Conservation (phyloP, 2,797 vertebrate species). For the Propithecus deckenii region DNA sequence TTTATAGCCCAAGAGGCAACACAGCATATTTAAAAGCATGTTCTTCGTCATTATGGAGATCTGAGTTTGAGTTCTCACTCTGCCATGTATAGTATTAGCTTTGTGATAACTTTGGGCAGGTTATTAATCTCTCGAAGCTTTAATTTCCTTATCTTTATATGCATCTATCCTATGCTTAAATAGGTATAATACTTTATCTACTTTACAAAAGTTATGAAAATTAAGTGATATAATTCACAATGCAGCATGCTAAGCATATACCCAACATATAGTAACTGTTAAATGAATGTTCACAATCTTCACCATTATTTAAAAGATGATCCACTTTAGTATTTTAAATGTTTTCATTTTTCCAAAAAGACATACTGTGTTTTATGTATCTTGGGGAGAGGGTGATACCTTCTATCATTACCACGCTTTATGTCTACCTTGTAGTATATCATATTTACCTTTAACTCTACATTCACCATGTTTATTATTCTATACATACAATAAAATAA, state of each 20-base stretch:
- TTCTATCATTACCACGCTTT: conserved; percentile 28
- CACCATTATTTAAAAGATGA: not conserved
- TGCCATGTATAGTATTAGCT: not conserved
- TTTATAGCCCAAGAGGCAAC: conserved; percentile 14
- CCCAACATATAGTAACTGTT: not conserved
- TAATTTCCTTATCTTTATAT: not conserved
- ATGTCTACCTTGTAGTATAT: not conserved
- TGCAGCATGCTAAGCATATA: not conserved
- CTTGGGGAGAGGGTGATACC: not conserved
- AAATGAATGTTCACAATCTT: conserved; percentile 20
- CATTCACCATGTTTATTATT: conserved; percentile 32
- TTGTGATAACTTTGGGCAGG: not conserved
- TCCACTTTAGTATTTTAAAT: conserved; percentile 26
- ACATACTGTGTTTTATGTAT: not conserved
- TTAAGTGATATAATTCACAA: conserved; percentile 31
- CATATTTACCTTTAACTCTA: conserved; percentile 31
- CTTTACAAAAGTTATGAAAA: conserved; percentile 26
- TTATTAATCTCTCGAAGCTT: conserved; percentile 17
- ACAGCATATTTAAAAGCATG: not conserved
- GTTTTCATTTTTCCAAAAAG: conserved; percentile 5
- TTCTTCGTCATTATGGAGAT: not conserved
- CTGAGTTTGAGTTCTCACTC: not conserved
- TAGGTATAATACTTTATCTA: not conserved
- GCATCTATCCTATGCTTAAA: not conserved
- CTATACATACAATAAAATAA: not conserved